These are phyloP conservation scores for Anoplius nigerrimus DNA, from an alignment of 2,888 invertebrate species.

Conservation along the genomic window DNA sequence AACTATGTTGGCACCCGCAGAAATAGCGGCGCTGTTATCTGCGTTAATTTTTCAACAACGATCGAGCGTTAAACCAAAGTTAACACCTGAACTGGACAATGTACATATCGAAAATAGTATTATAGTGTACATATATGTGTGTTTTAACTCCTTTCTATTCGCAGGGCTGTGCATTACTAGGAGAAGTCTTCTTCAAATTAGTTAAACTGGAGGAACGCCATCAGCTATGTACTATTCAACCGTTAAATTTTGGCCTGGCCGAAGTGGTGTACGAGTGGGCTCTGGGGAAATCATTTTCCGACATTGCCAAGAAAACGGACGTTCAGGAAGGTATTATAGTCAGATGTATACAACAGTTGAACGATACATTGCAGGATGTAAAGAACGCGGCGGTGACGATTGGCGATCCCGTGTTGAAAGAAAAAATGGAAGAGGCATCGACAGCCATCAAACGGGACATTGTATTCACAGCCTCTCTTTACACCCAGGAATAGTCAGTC, in stretches of 20 bases:
- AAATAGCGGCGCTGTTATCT: constrained; percentile 95
- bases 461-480: constrained; percentile 97
- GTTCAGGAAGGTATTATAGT: constrained; percentile 99
- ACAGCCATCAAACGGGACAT: constrained; percentile 96
- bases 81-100: constrained; percentile 33
- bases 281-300: constrained; percentile 90
- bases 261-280: constrained; percentile 98
- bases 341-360: constrained; percentile 95
- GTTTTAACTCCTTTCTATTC: constrained; percentile 49
- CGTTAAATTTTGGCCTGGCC: constrained; percentile 92
- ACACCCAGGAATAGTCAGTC: constrained; percentile 79
- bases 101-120: no score
- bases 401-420: constrained; percentile 92
- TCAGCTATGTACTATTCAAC: constrained; percentile 78
- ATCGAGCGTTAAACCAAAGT: constrained; percentile 24
- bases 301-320: constrained; percentile 92
- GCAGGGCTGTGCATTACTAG: constrained; percentile 84
- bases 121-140: neutral
- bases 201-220: constrained; percentile 80
- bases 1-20: constrained; percentile 89
- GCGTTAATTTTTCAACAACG: constrained; percentile 94
- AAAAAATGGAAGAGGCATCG: constrained; percentile 97
- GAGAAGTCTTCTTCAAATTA: constrained; percentile 82
- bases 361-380: constrained; percentile 93
- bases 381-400: constrained; percentile 94